Conservation (phyloP, 2,113 vertebrate genomes). For the Erythrocebus patas region DNA sequence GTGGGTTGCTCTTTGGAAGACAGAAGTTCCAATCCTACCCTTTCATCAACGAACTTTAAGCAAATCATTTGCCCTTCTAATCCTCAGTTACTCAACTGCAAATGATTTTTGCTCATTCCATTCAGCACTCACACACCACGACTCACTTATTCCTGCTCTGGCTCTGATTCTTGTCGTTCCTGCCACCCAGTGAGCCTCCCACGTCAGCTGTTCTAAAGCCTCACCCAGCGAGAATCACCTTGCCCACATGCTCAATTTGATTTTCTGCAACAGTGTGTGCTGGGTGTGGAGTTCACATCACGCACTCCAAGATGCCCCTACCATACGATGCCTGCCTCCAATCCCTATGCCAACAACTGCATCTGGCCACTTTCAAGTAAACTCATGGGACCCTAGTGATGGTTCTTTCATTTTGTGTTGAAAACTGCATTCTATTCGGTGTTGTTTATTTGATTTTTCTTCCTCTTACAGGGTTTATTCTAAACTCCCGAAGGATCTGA, state of each 20-base stretch:
- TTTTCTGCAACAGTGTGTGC: background rate
- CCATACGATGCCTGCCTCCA: rapidly evolving
- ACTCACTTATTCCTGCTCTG: background rate
- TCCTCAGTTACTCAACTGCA: background rate
- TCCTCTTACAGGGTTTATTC: background rate
- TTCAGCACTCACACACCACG: background rate
- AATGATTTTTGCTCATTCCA: background rate
- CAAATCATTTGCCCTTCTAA: background rate
- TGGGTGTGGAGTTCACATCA: background rate
- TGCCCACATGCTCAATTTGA: background rate
- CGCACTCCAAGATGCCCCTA: background rate
- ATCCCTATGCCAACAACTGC: background rate
- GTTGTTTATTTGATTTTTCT: background rate
- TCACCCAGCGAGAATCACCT: background rate
- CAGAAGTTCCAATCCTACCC: background rate
- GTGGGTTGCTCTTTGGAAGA: background rate
- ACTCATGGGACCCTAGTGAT: background rate
- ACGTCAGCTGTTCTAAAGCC: background rate
- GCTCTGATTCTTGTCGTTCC: background rate
- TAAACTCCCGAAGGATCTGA: background rate
- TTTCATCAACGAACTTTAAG: background rate
- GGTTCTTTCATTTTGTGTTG: background rate
- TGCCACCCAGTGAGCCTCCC: background rate
- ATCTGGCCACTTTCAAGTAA: background rate
- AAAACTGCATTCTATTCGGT: background rate